Percentiles rank a stretch among this genome's conserved stretches.
These are phyloP conservation scores for Neosilurus hyrtlii DNA, from an alignment of 2,797 vertebrate genomes.

Conservation along the genomic window DNA sequence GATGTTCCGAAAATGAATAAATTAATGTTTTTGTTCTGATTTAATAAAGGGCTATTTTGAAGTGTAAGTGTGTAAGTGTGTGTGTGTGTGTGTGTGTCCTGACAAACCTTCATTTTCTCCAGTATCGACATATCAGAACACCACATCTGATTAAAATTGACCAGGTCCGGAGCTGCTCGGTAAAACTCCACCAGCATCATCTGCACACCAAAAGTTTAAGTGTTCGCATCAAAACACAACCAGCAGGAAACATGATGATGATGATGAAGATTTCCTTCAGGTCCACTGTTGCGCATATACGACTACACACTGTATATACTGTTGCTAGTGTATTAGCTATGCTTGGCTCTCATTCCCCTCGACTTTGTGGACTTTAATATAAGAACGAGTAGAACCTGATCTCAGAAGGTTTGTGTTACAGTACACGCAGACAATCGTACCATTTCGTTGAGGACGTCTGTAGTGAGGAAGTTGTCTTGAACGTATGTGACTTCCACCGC, in stretches of 20 bases:
- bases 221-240: background rate
- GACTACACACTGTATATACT: background rate
- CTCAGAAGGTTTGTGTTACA: background rate
- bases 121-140: slow-evolving; percentile 87
- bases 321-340: background rate
- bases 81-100: no score
- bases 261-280: background rate
- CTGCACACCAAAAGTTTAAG: slow-evolving; percentile 60
- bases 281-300: background rate
- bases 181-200: slow-evolving; percentile 92
- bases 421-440: slow-evolving; percentile 62
- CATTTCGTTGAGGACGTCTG: slow-evolving; percentile 94
- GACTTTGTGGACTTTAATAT: background rate
- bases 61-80: background rate
- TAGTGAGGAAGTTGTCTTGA: slow-evolving; percentile 95
- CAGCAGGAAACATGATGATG: no score
- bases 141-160: slow-evolving; percentile 89
- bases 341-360: background rate
- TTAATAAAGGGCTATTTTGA: no score
- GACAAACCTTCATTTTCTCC: slow-evolving; percentile 90
- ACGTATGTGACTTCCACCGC: slow-evolving; percentile 94
- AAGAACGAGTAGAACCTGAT: background rate
- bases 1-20: no score
- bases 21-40: no score
- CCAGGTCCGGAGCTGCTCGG: slow-evolving; percentile 84